These are phyloP conservation scores for Notocelia uddmanniana DNA, from an alignment of 2,888 invertebrate species.

Conservation along the genomic window DNA sequence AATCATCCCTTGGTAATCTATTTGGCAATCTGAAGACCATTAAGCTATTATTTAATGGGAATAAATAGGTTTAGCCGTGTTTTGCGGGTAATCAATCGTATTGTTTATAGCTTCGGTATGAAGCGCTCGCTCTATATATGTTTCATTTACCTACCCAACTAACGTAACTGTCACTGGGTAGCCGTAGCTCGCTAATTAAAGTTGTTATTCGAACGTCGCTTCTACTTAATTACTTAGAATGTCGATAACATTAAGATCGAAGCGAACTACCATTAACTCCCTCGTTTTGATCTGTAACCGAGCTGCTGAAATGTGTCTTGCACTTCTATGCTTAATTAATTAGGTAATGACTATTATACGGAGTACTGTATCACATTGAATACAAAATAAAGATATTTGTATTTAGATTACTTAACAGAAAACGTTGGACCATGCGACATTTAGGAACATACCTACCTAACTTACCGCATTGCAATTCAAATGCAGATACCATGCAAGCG, in stretches of 20 bases:
- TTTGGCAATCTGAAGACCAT: slow-evolving; percentile 41
- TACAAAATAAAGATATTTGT: neutral
- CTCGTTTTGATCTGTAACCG: too few relatives aligned
- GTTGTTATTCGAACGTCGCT: slow-evolving; percentile 8
- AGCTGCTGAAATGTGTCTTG: neutral
- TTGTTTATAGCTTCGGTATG: slow-evolving; percentile 9
- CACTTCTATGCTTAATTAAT: neutral
- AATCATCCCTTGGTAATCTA: slow-evolving; percentile 48
- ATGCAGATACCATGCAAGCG: slow-evolving; percentile 35
- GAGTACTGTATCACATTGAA: neutral
- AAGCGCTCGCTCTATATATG: neutral
- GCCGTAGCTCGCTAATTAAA: slow-evolving; percentile 10
- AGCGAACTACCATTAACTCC: neutral
- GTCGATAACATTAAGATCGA: neutral
- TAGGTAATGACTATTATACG: neutral
- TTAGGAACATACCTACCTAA: slow-evolving; percentile 22
- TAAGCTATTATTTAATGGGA: slow-evolving; percentile 33
- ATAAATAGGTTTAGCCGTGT: slow-evolving; percentile 34
- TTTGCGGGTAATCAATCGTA: slow-evolving; percentile 24
- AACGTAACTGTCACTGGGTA: neutral
- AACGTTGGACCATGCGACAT: slow-evolving; percentile 2
- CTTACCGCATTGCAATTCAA: slow-evolving; percentile 37
- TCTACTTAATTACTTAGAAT: slow-evolving; percentile 18
- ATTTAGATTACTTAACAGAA: neutral
- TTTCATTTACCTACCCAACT: neutral